These are phyloP conservation scores for Heliothis peltigera DNA, from an alignment of 2,888 invertebrate genomes.

Conservation along the genomic window DNA sequence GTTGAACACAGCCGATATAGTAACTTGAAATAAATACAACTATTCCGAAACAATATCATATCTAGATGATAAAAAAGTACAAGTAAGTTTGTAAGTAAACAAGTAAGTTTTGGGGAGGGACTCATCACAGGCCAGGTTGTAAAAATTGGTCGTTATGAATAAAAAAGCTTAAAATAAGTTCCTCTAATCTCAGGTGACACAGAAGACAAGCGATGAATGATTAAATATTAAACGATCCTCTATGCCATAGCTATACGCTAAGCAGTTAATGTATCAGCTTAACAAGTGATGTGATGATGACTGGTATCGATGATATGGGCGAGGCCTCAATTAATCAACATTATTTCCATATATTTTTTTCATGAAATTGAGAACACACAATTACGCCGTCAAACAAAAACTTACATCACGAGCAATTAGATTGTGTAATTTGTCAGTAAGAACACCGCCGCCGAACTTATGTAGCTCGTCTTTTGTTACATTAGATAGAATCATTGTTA, in stretches of 20 bases:
- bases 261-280: slow-evolving; percentile 57
- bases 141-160: neutral
- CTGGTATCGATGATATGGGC: slow-evolving; percentile 70
- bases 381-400: slow-evolving; percentile 76
- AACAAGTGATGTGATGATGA: slow-evolving; percentile 64
- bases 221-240: neutral
- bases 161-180: neutral
- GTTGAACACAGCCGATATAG: neutral
- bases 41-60: too few relatives aligned
- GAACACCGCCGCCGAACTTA: slow-evolving; percentile 75
- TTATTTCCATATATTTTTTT: slow-evolving; percentile 62
- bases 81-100: too few relatives aligned
- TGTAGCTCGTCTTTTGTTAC: slow-evolving; percentile 81
- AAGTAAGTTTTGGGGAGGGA: too few relatives aligned
- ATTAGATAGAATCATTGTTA: slow-evolving; percentile 70
- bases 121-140: too few relatives aligned
- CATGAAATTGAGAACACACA: slow-evolving; percentile 72
- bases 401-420: slow-evolving; percentile 78
- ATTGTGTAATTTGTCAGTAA: slow-evolving; percentile 76
- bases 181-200: neutral
- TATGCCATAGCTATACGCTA: neutral
- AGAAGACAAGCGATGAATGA: neutral
- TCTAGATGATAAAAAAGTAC: too few relatives aligned
- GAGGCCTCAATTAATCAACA: slow-evolving; percentile 72
- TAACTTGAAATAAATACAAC: too few relatives aligned